Percentiles rank a stretch among this genome's conserved stretches.
These are phyloP conservation scores for Pyxicephalus adspersus DNA, from an alignment of 2,113 vertebrate species.

Conservation along the genomic window DNA sequence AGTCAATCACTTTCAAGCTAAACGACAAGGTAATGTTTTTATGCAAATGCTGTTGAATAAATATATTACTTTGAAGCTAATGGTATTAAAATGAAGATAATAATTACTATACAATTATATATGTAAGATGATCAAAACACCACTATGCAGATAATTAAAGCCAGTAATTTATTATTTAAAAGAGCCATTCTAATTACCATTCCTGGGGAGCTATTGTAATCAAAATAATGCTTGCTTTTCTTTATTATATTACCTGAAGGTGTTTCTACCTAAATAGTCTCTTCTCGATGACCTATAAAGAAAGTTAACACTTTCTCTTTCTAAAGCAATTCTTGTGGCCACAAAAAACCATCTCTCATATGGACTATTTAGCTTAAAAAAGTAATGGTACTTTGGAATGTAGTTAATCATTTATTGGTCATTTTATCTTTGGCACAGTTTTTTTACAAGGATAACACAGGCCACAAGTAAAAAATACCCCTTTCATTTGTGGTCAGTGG, in stretches of 20 bases:
- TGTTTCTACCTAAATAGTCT: neutral
- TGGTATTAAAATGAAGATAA: slow-evolving; percentile 26
- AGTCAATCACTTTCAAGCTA: slow-evolving; percentile 15
- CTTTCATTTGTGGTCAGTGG: too few relatives aligned
- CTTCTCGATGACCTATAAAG: neutral
- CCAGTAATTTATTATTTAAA: slow-evolving; percentile 16
- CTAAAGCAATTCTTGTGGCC: too few relatives aligned
- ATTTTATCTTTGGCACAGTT: too few relatives aligned
- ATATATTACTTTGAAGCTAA: slow-evolving; percentile 22
- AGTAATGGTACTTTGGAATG: too few relatives aligned
- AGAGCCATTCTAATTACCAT: neutral
- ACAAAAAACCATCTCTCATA: too few relatives aligned
- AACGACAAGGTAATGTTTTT: slow-evolving; percentile 17
- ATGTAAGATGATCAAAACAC: slow-evolving; percentile 35
- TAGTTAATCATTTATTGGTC: too few relatives aligned
- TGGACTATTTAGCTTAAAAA: too few relatives aligned
- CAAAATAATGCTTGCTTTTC: neutral
- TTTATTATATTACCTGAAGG: slow-evolving; percentile 4
- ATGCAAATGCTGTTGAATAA: slow-evolving; percentile 24
- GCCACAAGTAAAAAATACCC: too few relatives aligned
- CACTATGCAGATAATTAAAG: slow-evolving; percentile 28
- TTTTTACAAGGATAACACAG: too few relatives aligned
- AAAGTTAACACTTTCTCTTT: too few relatives aligned
- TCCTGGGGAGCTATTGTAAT: slow-evolving; percentile 10
- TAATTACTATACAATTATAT: slow-evolving; percentile 24